Percentiles rank a stretch among this genome's conserved stretches.
Evolutionary conservation across 1,140 invertebrate genomes (phyloP).

Genomic region (Leptoteleia sp.): DNA sequence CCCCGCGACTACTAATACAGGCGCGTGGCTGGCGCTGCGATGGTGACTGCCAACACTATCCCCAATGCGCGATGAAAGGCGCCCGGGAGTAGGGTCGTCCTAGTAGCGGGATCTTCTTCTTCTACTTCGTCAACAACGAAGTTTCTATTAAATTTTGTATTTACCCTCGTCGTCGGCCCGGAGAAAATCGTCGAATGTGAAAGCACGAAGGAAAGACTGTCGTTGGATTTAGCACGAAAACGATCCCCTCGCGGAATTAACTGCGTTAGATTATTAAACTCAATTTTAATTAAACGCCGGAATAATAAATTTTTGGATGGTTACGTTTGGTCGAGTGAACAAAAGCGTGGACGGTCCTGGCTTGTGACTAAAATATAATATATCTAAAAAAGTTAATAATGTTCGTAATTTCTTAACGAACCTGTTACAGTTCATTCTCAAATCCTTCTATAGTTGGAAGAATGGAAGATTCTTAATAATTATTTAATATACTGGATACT

Average conservation of each 20-base stretch:
- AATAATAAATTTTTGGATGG: constrained; percentile 35
- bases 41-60: constrained; percentile 55
- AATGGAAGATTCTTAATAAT: no score
- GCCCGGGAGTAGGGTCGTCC: constrained; percentile 42
- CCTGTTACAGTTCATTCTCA: no score
- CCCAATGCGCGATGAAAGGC: constrained; percentile 41
- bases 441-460: no score
- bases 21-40: constrained; percentile 26
- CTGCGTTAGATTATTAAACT: constrained; percentile 55
- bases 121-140: constrained; percentile 72
- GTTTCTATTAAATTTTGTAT: constrained; percentile 76
- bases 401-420: no score
- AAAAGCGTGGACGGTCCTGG: constrained; percentile 35
- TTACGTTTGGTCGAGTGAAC: background rate
- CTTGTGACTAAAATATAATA: no score
- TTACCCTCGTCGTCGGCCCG: constrained; percentile 66
- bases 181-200: constrained; percentile 70
- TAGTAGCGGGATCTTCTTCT: constrained; percentile 64
- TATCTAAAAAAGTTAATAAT: no score
- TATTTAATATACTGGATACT: no score
- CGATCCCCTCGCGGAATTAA: constrained; percentile 50
- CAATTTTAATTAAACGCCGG: constrained; percentile 55
- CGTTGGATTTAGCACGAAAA: constrained; percentile 51
- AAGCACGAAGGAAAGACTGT: constrained; percentile 48
- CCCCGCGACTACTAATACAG: constrained; percentile 60